Evolutionary conservation across 1,140 invertebrate genomes (phyloP), one percentile per base, ranked within the genome.

Genomic region (Diprion similis): DNA sequence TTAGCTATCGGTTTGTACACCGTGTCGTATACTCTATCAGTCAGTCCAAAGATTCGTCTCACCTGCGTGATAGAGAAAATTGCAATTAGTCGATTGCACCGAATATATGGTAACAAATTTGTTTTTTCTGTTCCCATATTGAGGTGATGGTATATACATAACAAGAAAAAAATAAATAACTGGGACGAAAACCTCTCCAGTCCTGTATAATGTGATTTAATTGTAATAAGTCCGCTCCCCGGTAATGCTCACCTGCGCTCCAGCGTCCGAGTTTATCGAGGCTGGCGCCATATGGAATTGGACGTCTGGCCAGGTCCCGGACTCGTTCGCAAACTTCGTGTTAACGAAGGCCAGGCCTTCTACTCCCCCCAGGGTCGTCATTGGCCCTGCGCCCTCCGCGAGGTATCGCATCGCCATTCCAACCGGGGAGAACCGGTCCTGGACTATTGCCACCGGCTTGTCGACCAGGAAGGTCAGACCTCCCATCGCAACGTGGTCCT

Each of bases 211-310:
- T 0, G 91, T 90, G 75, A 95, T 89, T 82, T 96, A 97, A 0
- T 96, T 83, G 65, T 93, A 90, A 66, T 97, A 94, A 17, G 92
- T 95, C 1, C 97, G 81, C 1, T 95, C 95, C n/a, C 95, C 82
- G n/a, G 94, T 92, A 84, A 94, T 95, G 75, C 92, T 90, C 0
- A 95, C 93, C 75, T 93, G 90, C 11, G 91, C 89, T 0, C 94
- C 94, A 51, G 90, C 91, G 79, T 95, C 94, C 0, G 95, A 96
- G 73, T 94, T 93, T 1, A 96, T 93, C 2, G 94, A 94, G 0
- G 95, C 95, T 1, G 95, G 94, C 1, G 94, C 94, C 92, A 97
- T 95, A 74, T 96, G 95, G 72, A 96, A 94, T 76, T 97, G 94
- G 71, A 96, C 92, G 78, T 97, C 95, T 0, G 95, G 95, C 89